phyloP scores from a whole-genome alignment of 2,113 vertebrate species.

The Proterorhinus semilunaris region DNA sequence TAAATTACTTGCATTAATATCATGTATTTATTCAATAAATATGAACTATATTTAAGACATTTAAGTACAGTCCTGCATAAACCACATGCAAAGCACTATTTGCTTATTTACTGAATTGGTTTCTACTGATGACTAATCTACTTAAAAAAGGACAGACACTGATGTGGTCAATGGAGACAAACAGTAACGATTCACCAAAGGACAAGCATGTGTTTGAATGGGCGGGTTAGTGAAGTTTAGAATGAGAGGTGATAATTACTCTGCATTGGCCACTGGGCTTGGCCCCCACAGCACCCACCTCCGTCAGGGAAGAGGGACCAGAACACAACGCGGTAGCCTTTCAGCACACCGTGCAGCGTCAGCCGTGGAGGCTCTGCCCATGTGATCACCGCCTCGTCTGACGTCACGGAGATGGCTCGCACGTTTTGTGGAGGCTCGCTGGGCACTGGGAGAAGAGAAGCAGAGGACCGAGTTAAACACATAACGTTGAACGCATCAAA shows the following conservation, averaged over 20 bases:
- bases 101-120: not conserved
- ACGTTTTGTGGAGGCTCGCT: slow-evolving; percentile 97
- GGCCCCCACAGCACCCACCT: slow-evolving; percentile 84
- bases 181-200: slow-evolving; percentile 28
- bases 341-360: slow-evolving; percentile 96
- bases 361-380: slow-evolving; percentile 95
- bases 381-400: slow-evolving; percentile 92
- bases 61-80: not conserved
- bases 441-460: slow-evolving; percentile 80
- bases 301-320: slow-evolving; percentile 97
- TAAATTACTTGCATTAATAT: too few species aligned
- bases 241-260: slow-evolving; percentile 79
- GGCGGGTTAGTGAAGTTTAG: slow-evolving; percentile 48
- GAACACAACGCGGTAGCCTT: slow-evolving; percentile 97
- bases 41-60: too few species aligned
- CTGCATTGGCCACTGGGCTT: slow-evolving; percentile 70
- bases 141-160: slow-evolving; percentile 20
- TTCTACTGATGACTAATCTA: not conserved
- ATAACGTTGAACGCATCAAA: not conserved
- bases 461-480: slow-evolving; percentile 6
- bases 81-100: not conserved
- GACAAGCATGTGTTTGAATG: slow-evolving; percentile 32
- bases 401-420: slow-evolving; percentile 93
- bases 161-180: slow-evolving; percentile 40
- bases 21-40: too few species aligned